Evolutionary conservation across 2,888 invertebrate genomes (phyloP).

Genomic region (Sthenelais limicola): DNA sequence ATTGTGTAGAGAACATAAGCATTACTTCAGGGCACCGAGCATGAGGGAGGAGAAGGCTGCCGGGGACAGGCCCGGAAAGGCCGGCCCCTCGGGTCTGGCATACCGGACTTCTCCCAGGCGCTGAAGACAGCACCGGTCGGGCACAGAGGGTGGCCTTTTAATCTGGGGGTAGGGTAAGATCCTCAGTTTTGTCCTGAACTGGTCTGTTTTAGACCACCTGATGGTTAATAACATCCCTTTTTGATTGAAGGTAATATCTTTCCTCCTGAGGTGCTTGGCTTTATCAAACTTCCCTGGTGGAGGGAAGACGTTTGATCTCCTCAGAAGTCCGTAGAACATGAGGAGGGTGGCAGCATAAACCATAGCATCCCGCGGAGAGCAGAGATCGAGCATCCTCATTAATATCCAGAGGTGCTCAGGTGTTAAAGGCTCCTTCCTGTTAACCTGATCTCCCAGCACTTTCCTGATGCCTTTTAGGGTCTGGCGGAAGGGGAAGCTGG

Average conservation of each 20-base stretch:
- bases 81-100: too few relatives aligned
- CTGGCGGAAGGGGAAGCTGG: too few relatives aligned
- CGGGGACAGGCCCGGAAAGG: too few relatives aligned
- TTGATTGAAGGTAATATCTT: not conserved
- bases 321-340: constrained; percentile 5
- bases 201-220: constrained; percentile 25
- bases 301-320: constrained; percentile 6
- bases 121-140: constrained; percentile 6
- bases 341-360: constrained; percentile 22
- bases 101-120: too few relatives aligned
- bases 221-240: not conserved
- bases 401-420: constrained; percentile 2
- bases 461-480: not conserved
- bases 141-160: constrained; percentile 5
- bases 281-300: constrained; percentile 4
- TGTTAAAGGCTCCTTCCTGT: constrained; percentile 17
- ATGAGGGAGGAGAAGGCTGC: too few relatives aligned
- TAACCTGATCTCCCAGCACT: not conserved
- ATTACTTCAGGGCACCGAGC: too few relatives aligned
- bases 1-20: too few relatives aligned
- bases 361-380: not conserved
- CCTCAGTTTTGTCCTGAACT: not conserved
- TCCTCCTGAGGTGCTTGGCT: not conserved
- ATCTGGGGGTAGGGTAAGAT: not conserved
- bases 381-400: not conserved